Evolutionary conservation across 2,797 vertebrate genomes (phyloP).

Genomic region (Artibeus lituratus): DNA sequence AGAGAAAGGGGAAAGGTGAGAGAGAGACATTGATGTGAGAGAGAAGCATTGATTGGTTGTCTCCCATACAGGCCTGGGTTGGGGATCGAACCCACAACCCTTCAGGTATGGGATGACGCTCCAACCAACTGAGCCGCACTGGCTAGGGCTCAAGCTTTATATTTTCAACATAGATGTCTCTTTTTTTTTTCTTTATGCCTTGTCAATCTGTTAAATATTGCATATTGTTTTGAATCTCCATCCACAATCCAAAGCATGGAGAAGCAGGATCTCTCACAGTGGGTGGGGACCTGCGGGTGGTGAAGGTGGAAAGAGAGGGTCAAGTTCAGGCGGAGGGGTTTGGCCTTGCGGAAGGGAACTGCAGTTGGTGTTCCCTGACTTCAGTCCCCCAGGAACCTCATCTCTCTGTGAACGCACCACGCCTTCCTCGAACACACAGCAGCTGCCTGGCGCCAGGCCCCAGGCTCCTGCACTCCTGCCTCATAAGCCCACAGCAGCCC

Average conservation of each 20-base stretch:
- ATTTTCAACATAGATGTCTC: not conserved
- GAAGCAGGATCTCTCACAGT: not conserved
- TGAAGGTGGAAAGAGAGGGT: not conserved
- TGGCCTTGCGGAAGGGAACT: not conserved
- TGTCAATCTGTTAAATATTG: not conserved
- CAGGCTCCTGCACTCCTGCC: rapidly evolving
- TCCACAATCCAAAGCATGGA: not conserved
- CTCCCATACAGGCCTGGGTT: no score
- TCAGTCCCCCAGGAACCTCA: rapidly evolving
- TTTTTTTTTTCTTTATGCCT: not conserved
- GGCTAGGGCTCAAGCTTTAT: not conserved
- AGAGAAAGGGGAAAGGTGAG: not conserved
- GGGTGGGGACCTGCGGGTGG: no score
- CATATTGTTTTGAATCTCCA: not conserved
- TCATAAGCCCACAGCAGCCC: not conserved
- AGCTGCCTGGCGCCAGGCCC: not conserved
- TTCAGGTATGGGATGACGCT: no score
- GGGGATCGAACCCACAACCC: not conserved
- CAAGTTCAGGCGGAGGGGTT: not conserved
- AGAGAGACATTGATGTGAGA: not conserved
- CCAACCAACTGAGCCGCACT: not conserved
- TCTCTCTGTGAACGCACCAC: no score
- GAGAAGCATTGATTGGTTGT: no score
- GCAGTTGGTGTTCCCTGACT: not conserved
- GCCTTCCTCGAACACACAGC: not conserved